Evolutionary conservation across 2,113 vertebrate genomes (phyloP).

Genomic region (Rhinolophus sinicus): DNA sequence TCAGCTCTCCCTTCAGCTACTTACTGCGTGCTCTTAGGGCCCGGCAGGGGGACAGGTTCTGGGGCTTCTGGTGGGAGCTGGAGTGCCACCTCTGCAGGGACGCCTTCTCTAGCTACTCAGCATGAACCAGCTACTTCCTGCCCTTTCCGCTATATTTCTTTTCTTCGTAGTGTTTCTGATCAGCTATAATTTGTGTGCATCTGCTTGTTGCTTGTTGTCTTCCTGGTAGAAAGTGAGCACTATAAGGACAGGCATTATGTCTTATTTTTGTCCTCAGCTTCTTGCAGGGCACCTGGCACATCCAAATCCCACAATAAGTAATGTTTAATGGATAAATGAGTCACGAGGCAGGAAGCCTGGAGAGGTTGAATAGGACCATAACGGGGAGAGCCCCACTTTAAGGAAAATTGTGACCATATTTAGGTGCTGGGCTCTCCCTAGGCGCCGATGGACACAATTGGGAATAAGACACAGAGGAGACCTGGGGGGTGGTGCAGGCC

Average conservation of each 20-base stretch:
- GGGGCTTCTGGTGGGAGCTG: neutral
- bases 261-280: neutral
- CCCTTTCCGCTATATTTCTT: accelerated
- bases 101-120: accelerated
- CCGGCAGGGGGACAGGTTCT: neutral
- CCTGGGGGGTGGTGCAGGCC: no score
- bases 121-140: neutral
- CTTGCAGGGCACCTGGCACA: neutral
- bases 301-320: neutral
- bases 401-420: neutral
- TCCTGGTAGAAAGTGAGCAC: neutral
- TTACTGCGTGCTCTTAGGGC: accelerated
- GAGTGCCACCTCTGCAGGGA: neutral
- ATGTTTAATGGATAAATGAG: neutral
- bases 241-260: neutral
- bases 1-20: accelerated
- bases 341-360: neutral
- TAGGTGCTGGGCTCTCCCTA: neutral
- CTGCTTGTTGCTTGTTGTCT: neutral
- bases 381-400: neutral
- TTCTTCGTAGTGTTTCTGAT: neutral
- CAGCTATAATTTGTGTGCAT: neutral
- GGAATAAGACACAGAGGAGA: neutral
- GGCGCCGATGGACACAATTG: no score
- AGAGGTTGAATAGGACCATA: neutral